Base-by-base conservation (phyloP, 2,888 invertebrate species). In the Crematogaster levior region DNA sequence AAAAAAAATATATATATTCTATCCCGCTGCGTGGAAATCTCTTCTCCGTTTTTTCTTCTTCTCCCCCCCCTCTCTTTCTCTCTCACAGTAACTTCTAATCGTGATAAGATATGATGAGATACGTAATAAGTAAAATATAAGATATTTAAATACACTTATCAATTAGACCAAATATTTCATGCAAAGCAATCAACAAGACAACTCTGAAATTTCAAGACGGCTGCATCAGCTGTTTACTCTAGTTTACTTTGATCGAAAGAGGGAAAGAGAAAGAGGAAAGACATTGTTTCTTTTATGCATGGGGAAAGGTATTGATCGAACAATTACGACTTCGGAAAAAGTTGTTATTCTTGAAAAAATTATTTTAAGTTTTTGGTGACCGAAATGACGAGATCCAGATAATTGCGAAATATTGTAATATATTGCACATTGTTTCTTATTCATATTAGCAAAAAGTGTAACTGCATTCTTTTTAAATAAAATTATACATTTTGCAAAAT, bases 151-250 rank as follows among this genome's bases (percentile, higher is more conserved):
- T 58, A 40, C n/a, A 9, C 10, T 53, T 70, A 37, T 70, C 24
- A 70, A 51, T 10, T 70, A 21, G 15, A 30, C 12, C 53, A 40
- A 58, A 40, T n/a, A 43, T 43, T 58, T 43, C 34, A 43, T 43
- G 53, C 70, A n/a, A 40, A n/a, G n/a, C 34, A 15, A 27, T 12
- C 18, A 58, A 30, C 40, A n/a, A 72, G 15, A 27, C 15, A 56
- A 58, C 40, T 56, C 1, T 2, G 40, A 72, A 72, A 43, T 48
- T 66, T 48, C 81, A 84, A 85, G 86, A 30, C 63, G 58, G n/a
- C 43, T 51, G 74, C 87, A 77, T 89, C 84, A 88, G 89, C 85
- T 89, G 89, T 89, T 89, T 81, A 37, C 9, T 77, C 27, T 27
- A 61, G 51, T 56, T 51, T 60, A 37, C 48, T 70, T 24, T 12